phyloP scores from a whole-genome alignment of 2,113 vertebrate genomes.

The Cebidichthys violaceus region DNA sequence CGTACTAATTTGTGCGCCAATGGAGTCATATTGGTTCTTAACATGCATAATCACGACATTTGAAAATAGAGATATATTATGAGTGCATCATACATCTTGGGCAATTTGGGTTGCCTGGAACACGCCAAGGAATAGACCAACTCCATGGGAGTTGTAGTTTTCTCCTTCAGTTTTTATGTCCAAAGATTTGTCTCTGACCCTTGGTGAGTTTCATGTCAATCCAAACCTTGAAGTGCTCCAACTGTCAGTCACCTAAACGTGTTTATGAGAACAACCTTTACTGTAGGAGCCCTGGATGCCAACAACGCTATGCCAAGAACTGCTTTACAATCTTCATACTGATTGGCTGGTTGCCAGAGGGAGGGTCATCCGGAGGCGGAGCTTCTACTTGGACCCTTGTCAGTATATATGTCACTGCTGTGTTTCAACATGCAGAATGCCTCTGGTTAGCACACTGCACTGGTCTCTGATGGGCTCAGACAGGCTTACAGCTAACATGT shows the following conservation, averaged over 20 bases:
- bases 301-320: not conserved
- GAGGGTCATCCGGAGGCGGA: not conserved
- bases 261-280: not conserved
- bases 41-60: too few relatives aligned
- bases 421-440: not conserved
- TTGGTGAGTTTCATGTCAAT: not conserved
- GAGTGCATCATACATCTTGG: too few relatives aligned
- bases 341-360: slow-evolving; percentile 13
- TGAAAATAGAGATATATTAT: too few relatives aligned
- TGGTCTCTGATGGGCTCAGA: not conserved
- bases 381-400: not conserved
- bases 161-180: not conserved
- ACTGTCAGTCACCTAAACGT: not conserved
- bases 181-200: not conserved
- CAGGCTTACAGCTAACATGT: not conserved
- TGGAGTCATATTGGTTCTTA: not conserved
- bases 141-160: not conserved
- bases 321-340: not conserved
- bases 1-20: not conserved
- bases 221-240: not conserved
- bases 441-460: not conserved
- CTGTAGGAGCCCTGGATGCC: not conserved
- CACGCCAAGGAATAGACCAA: not conserved
- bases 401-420: not conserved
- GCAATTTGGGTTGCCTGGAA: too few relatives aligned